phyloP scores from a whole-genome alignment of 2,797 vertebrate species.

The Acestrorhynchus altus region DNA sequence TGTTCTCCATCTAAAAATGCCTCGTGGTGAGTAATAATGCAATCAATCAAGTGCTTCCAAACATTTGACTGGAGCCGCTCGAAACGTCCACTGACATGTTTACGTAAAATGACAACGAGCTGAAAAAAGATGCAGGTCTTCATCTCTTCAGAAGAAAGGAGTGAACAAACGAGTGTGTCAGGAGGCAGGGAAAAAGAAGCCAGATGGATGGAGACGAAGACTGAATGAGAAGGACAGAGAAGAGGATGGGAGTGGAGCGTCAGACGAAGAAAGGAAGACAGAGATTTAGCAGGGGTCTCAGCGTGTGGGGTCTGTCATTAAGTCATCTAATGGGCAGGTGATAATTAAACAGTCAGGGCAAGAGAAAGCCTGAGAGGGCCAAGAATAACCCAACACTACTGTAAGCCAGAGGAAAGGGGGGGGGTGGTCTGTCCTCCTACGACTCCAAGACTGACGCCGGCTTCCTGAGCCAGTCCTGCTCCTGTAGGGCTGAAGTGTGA shows the following conservation, averaged over 20 bases:
- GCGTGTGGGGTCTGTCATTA: constrained; percentile 71
- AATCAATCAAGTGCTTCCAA: neutral
- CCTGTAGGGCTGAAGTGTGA: constrained; percentile 2
- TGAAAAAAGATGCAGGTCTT: neutral
- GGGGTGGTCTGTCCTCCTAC: constrained; percentile 21
- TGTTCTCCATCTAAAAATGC: neutral
- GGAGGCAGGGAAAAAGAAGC: constrained; percentile 5
- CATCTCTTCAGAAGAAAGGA: constrained; percentile 5
- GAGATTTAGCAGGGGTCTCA: constrained; percentile 54
- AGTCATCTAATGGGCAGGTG: constrained; percentile 66
- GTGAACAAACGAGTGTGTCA: constrained; percentile 23
- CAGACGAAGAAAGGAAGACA: constrained; percentile 27
- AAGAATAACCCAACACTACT: constrained; percentile 28
- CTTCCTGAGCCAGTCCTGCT: neutral
- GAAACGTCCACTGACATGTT: constrained; percentile 5
- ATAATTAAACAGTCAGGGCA: constrained; percentile 71
- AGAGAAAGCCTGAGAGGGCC: constrained; percentile 14
- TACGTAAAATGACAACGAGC: neutral
- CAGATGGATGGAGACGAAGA: constrained; percentile 2
- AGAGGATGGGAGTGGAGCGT: constrained; percentile 40
- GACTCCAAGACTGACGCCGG: constrained; percentile 15
- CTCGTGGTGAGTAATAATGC: neutral
- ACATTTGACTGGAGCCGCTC: neutral
- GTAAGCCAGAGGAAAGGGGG: constrained; percentile 14
- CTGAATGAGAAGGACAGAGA: constrained; percentile 41